Base-by-base conservation (phyloP, 2,888 invertebrate genomes). In the Molanna angustata region DNA sequence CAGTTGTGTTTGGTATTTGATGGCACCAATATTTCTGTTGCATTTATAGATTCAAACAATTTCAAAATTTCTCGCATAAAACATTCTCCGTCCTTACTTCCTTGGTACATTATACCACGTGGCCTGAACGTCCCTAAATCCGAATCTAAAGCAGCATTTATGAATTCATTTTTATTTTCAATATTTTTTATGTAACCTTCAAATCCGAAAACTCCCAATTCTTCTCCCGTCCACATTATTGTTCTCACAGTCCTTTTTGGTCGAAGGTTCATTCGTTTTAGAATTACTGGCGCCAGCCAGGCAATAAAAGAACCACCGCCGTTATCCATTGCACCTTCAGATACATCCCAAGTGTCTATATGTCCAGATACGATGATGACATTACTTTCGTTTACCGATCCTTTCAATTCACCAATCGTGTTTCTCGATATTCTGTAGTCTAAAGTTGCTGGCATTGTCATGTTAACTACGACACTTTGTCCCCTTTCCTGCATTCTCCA, bases 301-400 rank as follows among this genome's bases (percentile, higher is more conserved):
- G 86, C 83, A 48, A 86, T 82, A 63, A 87, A 84, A 11, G 82
- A 81, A 33, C 87, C 88, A 35, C 83, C 84, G 16, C 82, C 86
- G 64, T 88, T 86, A 64, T 88, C 88, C 86, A 88, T 85, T 1
- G 86, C 87, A n/a, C 88, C 88, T 58, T 83, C 78, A 4, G 87
- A 87, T 14, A 88, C 85, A 66, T 88, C 86, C 87, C 87, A 88
- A 62, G 84, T 85, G 65, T 88, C 88, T 21, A 88, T 67, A 65
- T 88, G 88, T 3, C 87, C 88, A 4, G 86, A 85, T 40, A 87
- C 74, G 1, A 88, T 66, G 0, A 87, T 86, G 0, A 83, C 73
- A 57, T 51, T 40, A 6, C 63, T 62, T 11, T 49, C 39, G 7
- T 51, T 43, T 3, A 57, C 52, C 1, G 58, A 63, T 1, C 84